A percentile compares a stretch with the other conserved stretches of the same genome.
These are phyloP conservation scores for Calephelis virginiensis DNA, from an alignment of 1,140 invertebrate genomes.

Conservation along the genomic window DNA sequence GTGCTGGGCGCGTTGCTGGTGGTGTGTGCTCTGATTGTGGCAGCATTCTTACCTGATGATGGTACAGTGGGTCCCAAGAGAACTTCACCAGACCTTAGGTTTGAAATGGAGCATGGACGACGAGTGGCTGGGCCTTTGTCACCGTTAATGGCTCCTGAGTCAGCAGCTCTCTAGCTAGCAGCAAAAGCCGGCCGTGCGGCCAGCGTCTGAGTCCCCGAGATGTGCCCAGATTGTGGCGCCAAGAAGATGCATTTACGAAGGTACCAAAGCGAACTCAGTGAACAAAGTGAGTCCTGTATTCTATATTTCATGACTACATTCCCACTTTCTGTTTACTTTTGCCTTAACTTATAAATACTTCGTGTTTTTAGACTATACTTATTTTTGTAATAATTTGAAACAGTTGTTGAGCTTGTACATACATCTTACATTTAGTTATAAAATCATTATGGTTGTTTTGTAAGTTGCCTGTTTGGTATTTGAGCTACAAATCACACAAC, in stretches of 20 bases:
- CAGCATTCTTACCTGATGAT: slow-evolving; percentile 93
- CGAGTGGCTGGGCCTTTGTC: slow-evolving; percentile 87
- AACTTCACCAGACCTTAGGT: slow-evolving; percentile 85
- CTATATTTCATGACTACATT: slow-evolving; percentile 55
- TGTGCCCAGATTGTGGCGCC: slow-evolving; percentile 34
- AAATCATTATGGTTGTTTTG: slow-evolving; percentile 44
- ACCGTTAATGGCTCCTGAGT: slow-evolving; percentile 87
- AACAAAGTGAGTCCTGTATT: slow-evolving; percentile 52
- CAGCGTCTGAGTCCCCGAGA: slow-evolving; percentile 59
- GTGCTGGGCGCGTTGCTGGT: slow-evolving; percentile 98
- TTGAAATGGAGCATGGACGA: slow-evolving; percentile 86
- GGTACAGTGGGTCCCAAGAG: slow-evolving; percentile 70
- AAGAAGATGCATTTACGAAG: slow-evolving; percentile 60
- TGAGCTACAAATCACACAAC: slow-evolving; percentile 52
- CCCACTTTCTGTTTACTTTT: slow-evolving; percentile 46
- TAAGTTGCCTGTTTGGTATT: slow-evolving; percentile 48
- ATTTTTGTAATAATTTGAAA: slow-evolving; percentile 52
- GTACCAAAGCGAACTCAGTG: slow-evolving; percentile 66
- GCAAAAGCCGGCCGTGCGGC: slow-evolving; percentile 59
- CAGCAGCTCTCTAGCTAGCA: slow-evolving; percentile 82
- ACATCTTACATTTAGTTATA: slow-evolving; percentile 55
- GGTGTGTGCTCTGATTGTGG: slow-evolving; percentile 95
- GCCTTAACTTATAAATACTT: slow-evolving; percentile 43
- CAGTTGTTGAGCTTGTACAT: slow-evolving; percentile 57
- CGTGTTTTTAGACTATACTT: slow-evolving; percentile 62